phyloP scores from a whole-genome alignment of 2,888 invertebrate species.

The Hypena proboscidalis region DNA sequence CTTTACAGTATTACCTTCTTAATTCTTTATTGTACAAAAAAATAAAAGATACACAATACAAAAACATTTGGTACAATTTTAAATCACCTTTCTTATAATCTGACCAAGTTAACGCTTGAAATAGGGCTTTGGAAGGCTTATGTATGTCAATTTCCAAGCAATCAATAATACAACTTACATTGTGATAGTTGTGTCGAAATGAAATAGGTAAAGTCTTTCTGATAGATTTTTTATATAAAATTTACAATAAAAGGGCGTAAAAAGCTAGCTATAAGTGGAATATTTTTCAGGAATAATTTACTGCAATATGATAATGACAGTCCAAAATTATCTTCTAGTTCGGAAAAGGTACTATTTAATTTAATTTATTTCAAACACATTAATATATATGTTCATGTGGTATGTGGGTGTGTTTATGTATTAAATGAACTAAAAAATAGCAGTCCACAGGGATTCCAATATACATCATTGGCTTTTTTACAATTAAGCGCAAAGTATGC shows the following conservation, averaged over 20 bases:
- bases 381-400: conserved; percentile 15
- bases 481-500: conserved; percentile 21
- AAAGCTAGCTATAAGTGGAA: conserved; percentile 14
- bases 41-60: no score
- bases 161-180: conserved; percentile 50
- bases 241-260: no score
- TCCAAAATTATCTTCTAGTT: conserved; percentile 34
- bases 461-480: conserved; percentile 25
- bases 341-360: conserved; percentile 29
- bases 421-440: background rate
- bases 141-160: conserved; percentile 55
- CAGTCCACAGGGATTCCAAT: conserved; percentile 19
- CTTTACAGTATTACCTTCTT: conserved; percentile 39
- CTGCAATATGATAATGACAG: conserved; percentile 18
- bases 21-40: no score
- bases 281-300: conserved; percentile 19
- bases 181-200: conserved; percentile 38
- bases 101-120: conserved; percentile 48
- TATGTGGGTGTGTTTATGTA: background rate
- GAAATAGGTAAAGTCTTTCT: conserved; percentile 33
- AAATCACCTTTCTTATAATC: no score
- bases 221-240: conserved; percentile 11
- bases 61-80: no score
- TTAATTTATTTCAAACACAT: conserved; percentile 26
- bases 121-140: conserved; percentile 44